Evolutionary conservation across 2,888 invertebrate genomes (phyloP), one percentile per base, ranked within the genome.

Genomic region (Morpho helenor): DNA sequence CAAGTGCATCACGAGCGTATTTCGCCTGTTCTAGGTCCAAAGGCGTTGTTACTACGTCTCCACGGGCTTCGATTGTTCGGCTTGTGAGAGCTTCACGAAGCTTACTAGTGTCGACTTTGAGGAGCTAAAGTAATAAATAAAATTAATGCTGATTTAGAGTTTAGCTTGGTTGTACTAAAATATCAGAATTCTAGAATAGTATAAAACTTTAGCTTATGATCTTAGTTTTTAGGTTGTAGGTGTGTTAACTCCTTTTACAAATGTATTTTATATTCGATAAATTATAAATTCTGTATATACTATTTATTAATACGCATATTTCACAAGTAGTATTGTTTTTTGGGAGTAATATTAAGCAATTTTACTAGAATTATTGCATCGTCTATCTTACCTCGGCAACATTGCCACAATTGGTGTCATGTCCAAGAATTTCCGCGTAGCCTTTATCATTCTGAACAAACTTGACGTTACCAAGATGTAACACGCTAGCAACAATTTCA

Each of bases 1-100:
- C 96, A 7, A 98, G 87, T 0, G 98, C 98, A 81, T 98, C 97
- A 53, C 97, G 88, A 0, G 97, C 97, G 84, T 96, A 97, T 60
- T 95, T 93, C 1, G 97, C 95, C 75, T 96, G 94, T 68, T 96
- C 97, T 39, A 94, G 88, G 73, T 94, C 96, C 54, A 98, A 80
- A 0, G 97, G 97, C 0, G 96, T 95, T 52, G 92, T 93, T 50
- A 98, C 96, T 7, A 96, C 94, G 78, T 98, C 97, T 0, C 95
- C 94, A 31, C 94, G 93, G 0, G 97, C 97, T 72, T 96, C 95
- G 69, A 98, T 98, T 2, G 97, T 98, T 62, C 96, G 93, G 80
- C 95, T 94, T 0, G 95, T 96, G 31, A 98, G 89, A 0, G 96
- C 95, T 41, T 94, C 92, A 16, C 92, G 92, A 48, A 98, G 86